Conservation (phyloP, 2,797 vertebrate species). For the Diplodus puntazzo region DNA sequence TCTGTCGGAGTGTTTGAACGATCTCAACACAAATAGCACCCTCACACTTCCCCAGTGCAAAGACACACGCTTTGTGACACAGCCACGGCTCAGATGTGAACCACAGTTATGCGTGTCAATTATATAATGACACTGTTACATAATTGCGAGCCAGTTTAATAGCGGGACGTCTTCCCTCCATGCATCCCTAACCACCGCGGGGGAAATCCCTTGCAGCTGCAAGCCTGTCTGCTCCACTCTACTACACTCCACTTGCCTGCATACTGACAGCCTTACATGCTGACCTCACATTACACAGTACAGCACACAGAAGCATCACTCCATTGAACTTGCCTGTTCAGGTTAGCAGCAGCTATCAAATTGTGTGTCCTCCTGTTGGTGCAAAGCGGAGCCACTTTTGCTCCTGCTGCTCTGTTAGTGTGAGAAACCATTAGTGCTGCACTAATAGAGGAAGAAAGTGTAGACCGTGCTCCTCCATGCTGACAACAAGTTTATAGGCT, state of each 20-base stretch:
- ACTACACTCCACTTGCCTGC: slow-evolving; percentile 33
- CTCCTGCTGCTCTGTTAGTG: slow-evolving; percentile 52
- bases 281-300: slow-evolving; percentile 64
- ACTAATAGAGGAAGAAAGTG: slow-evolving; percentile 30
- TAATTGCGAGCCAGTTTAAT: slow-evolving; percentile 43
- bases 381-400: slow-evolving; percentile 37
- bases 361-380: slow-evolving; percentile 35
- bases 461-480: neutral
- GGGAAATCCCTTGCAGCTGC: slow-evolving; percentile 60
- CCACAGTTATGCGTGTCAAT: slow-evolving; percentile 40
- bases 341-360: slow-evolving; percentile 54
- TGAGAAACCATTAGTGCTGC: slow-evolving; percentile 33
- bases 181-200: slow-evolving; percentile 32
- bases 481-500: slow-evolving; percentile 19
- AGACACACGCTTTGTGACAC: slow-evolving; percentile 10
- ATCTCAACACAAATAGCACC: slow-evolving; percentile 18
- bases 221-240: slow-evolving; percentile 20
- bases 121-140: slow-evolving; percentile 55
- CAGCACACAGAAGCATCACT: slow-evolving; percentile 55
- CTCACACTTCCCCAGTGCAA: slow-evolving; percentile 3
- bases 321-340: slow-evolving; percentile 62
- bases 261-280: slow-evolving; percentile 45
- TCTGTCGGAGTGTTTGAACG: slow-evolving; percentile 16
- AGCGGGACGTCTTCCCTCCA: slow-evolving; percentile 24
- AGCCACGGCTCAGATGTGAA: slow-evolving; percentile 39